phyloP scores from a whole-genome alignment of 2,113 vertebrate species.

The Uria lomvia region DNA sequence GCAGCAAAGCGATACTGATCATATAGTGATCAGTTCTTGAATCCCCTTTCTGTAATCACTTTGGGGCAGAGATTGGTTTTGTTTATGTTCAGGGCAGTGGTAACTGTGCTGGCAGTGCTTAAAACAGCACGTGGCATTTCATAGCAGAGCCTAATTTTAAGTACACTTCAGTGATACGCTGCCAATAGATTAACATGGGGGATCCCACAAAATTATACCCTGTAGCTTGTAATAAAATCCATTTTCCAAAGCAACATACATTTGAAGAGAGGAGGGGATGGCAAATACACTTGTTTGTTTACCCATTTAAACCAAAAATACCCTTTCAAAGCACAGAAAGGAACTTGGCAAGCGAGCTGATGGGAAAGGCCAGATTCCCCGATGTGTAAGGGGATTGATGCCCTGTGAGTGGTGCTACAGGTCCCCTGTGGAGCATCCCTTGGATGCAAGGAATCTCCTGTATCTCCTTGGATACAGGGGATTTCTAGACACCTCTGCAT shows the following conservation, averaged over 20 bases:
- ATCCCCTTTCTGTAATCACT: background rate
- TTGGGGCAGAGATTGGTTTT: background rate
- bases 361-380: background rate
- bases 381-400: background rate
- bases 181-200: background rate
- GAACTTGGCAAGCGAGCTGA: background rate
- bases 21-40: background rate
- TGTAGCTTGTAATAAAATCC: background rate
- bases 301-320: background rate
- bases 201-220: background rate
- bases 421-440: background rate
- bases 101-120: background rate
- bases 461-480: background rate
- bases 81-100: background rate
- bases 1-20: background rate
- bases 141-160: slow-evolving; percentile 13
- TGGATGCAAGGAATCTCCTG: background rate
- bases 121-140: background rate
- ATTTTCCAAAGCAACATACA: background rate
- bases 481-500: background rate
- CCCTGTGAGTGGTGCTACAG: background rate
- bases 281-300: background rate
- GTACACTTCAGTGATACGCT: background rate
- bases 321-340: background rate
- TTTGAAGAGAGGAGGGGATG: background rate